Base-by-base conservation (phyloP, 2,797 vertebrate species). In the Hapalemur alaotrensis region DNA sequence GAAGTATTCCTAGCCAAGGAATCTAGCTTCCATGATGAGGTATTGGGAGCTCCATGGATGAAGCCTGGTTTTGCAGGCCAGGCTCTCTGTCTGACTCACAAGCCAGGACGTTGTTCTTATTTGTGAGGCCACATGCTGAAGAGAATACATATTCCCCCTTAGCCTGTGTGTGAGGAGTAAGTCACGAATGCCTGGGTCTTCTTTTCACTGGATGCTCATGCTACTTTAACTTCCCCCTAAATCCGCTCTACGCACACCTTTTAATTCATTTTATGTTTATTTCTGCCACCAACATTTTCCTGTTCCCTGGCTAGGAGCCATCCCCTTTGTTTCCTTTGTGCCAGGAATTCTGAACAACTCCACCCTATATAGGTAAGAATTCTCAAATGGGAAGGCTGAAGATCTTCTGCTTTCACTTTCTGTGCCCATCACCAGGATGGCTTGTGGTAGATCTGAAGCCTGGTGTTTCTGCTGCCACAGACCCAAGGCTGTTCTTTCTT, bases 211-310 rank as follows among this genome's bases (percentile, higher is more conserved):
- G 35, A 43, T 35, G 35, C 15, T 82, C 22, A 79, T n/a, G 83
- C 46, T 63, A 57, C 41, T 91, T 93, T 81, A 87, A 46, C 35
- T 94, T 35, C 15, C 3, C 35, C 11, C 5, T 54, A 59, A 41
- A 28, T 91, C 72, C 76, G 1, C 63, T 35, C 38, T n/a, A 9
- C 28, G 69, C 48, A 52, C 10, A 63, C 6, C 28, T 93, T 92
- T 78, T 70, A 43, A 79, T 84, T 91, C 4, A 63, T 30, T 89
- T 89, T 25, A 59, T 1, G 17, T 43, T 95, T 95, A n/a, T 43
- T 95, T 95, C 83, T 72, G 41, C n/a, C 35, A 85, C 28, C 35
- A 89, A 22, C 38, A 80, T 79, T 67, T 82, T 38, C 63, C 95
- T 78, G 46, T 46, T 93, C 10, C 22, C 43, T 73, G 61, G 73